Conservation (phyloP, 2,888 invertebrate species). For the Conus canariensis region DNA sequence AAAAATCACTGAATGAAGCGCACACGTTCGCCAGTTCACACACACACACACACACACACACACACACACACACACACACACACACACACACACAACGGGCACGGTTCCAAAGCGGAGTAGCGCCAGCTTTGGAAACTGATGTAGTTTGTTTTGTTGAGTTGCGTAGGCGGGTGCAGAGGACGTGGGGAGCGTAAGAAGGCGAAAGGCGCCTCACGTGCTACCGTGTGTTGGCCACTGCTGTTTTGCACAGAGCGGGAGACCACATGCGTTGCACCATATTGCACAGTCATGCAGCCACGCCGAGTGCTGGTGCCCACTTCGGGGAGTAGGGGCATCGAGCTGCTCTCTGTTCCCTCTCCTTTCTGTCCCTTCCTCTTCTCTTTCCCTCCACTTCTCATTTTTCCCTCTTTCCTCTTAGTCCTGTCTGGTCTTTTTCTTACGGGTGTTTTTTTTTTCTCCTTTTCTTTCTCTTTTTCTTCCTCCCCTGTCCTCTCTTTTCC, state of each 20-base stretch:
- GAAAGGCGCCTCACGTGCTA: conserved; percentile 12
- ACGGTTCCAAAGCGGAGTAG: background rate
- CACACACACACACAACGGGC: background rate
- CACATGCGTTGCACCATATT: conserved; percentile 30
- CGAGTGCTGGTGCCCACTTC: background rate
- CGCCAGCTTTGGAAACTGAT: conserved; percentile 34
- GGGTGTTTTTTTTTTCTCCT: background rate
- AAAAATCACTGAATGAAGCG: conserved; percentile 18
- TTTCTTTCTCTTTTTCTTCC: background rate
- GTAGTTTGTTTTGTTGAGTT: conserved; percentile 34
- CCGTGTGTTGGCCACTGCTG: conserved; percentile 10
- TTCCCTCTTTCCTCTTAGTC: background rate
- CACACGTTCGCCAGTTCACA: background rate
- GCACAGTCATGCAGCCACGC: conserved; percentile 10
- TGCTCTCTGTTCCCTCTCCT: background rate
- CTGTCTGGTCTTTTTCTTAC: background rate
- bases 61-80: conserved; percentile 1
- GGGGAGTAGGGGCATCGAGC: background rate
- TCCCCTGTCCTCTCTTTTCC: background rate
- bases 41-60: conserved; percentile 22
- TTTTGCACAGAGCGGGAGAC: background rate
- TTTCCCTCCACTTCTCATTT: background rate
- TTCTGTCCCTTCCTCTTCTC: background rate
- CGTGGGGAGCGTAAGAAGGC: conserved; percentile 22
- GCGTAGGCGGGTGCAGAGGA: conserved; percentile 31